Evolutionary conservation across 2,888 invertebrate genomes (phyloP), one percentile per base, ranked within the genome.

Genomic region (Pardosa pseudoannulata): DNA sequence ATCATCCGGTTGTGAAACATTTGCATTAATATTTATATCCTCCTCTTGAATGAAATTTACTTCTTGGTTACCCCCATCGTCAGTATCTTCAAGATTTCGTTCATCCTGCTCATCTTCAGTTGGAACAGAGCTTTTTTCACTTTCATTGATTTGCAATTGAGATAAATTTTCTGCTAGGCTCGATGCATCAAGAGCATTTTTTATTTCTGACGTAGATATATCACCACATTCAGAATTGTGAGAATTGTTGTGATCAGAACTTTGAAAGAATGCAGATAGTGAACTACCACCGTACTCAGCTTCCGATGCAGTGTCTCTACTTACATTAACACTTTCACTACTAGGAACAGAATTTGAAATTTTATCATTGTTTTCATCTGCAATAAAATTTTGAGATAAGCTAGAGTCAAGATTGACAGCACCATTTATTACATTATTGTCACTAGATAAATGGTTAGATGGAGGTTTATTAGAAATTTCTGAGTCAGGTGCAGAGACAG

Each of bases 41-140:
- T 86, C 85, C 64, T 86, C 79, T 23, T 86, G 85, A 7, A 86
- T 31, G 46, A 86, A 86, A 86, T 76, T 65, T 19, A 5, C 23
- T 23, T 41, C 70, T 11, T 41, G 41, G 27, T 41, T 81, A 41
- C 68, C 79, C 19, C 65, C 46, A 41, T 70, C 70, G 32, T 67
- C 67, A 19, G 36, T 67, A 32, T 67, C 67, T 13, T 70, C 70
- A 5, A 65, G n/a, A 65, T 65, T 80, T 39, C 46, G 72, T 16
- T 73, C 36, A 29, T 29, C 65, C 5, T 29, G 31, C 29, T 65
- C 31, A 65, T 29, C 41, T 27, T 70, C 70, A 1, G 27, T 41
- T 0, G 5, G 36, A 27, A 13, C 27, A 28, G 70, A 70, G 27
- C 23, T 41, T 28, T 23, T 41, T 28, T 70, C 70, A 39, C 39